A percentile compares a stretch with the other conserved stretches of the same genome.
phyloP scores from a whole-genome alignment of 2,113 vertebrate genomes.

The Reinhardtius hippoglossoides region DNA sequence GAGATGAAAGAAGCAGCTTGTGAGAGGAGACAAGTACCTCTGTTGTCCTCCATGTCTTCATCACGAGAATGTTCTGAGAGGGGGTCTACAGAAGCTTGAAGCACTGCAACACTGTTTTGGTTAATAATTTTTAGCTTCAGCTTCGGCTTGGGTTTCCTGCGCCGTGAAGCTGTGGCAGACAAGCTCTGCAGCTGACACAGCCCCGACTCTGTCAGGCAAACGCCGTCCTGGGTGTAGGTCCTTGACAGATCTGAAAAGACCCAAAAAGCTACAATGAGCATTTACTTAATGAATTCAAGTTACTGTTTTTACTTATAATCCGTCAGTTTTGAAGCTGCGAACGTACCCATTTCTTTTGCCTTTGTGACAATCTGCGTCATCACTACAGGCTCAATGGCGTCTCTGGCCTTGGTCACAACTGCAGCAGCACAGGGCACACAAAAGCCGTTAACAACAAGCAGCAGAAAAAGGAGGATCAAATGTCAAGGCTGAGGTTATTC shows the following conservation, averaged over 20 bases:
- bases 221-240: conserved; percentile 98
- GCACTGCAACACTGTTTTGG: conserved; percentile 98
- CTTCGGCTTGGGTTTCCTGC: conserved; percentile 95
- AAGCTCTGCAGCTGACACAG: conserved; percentile 97
- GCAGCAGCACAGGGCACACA: conserved; percentile 42
- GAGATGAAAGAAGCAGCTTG: conserved; percentile 29
- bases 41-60: conserved; percentile 91
- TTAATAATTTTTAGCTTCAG: conserved; percentile 98
- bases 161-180: conserved; percentile 89
- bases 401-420: conserved; percentile 83
- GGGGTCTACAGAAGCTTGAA: conserved; percentile 91
- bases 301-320: background rate
- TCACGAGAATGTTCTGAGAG: conserved; percentile 93
- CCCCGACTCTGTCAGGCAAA: conserved; percentile 96
- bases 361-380: conserved; percentile 90
- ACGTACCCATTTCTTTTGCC: conserved; percentile 92
- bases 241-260: conserved; percentile 87
- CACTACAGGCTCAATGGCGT: conserved; percentile 88
- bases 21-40: conserved; percentile 83
- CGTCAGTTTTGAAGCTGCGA: background rate
- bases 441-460: conserved; percentile 27
- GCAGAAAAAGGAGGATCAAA: background rate
- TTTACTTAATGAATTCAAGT: background rate
- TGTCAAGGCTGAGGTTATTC: background rate
- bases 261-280: conserved; percentile 1